Evolutionary conservation across 2,113 vertebrate genomes (phyloP).

Genomic region (Mus spicilegus): DNA sequence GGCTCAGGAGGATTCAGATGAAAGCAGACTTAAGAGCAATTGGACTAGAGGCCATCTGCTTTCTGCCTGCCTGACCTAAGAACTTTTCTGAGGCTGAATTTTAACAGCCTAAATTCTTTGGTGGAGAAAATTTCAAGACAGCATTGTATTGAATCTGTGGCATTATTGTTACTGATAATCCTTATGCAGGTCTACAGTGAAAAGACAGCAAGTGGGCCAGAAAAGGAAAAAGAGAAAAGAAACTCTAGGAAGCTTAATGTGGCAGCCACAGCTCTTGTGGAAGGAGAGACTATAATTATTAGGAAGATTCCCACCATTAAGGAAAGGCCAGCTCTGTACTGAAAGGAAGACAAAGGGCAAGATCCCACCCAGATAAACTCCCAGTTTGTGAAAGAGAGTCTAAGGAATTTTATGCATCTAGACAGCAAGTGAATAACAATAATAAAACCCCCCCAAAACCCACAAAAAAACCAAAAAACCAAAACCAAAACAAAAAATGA

Average conservation of each 20-base stretch:
- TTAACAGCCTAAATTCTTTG: neutral
- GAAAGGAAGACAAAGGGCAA: neutral
- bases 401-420: neutral
- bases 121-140: neutral
- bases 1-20: neutral
- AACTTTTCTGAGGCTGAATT: neutral
- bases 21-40: neutral
- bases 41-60: neutral
- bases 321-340: neutral
- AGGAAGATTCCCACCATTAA: neutral
- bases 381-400: neutral
- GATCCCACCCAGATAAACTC: neutral
- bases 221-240: neutral
- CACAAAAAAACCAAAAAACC: no score
- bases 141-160: neutral
- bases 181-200: neutral
- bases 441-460: no score
- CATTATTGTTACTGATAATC: neutral
- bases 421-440: neutral
- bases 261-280: neutral
- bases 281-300: neutral
- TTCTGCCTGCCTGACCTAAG: neutral
- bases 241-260: neutral
- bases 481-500: no score
- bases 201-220: neutral